Evolutionary conservation across 2,113 vertebrate species (phyloP).

Genomic region (Stictonetta naevosa): DNA sequence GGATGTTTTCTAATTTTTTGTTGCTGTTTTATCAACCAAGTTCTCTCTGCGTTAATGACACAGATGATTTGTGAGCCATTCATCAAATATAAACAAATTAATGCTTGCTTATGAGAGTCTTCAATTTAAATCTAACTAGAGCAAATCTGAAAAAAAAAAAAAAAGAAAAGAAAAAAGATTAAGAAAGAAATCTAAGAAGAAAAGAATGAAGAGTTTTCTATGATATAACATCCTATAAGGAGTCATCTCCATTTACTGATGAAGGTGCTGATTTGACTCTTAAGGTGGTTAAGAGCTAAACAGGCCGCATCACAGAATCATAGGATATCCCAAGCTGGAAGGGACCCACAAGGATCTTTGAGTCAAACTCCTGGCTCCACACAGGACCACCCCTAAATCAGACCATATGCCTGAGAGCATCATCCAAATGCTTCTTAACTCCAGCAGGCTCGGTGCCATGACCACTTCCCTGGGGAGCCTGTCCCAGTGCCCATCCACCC

Average conservation of each 20-base stretch:
- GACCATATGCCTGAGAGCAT: not conserved
- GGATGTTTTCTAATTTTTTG: not conserved
- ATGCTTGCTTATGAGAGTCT: not conserved
- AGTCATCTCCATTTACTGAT: not conserved
- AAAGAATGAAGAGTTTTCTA: not conserved
- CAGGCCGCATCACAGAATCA: not conserved
- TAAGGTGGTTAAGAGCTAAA: not conserved
- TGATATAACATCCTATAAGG: not conserved
- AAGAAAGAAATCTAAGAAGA: not conserved
- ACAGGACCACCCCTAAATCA: not conserved
- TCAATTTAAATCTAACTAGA: not conserved
- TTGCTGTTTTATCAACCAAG: not conserved
- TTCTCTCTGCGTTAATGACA: not conserved
- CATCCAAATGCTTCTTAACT: not conserved
- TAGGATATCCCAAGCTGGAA: not conserved
- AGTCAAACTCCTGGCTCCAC: not conserved
- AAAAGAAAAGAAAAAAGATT: not conserved
- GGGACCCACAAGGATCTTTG: not conserved
- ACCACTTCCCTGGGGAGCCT: no score
- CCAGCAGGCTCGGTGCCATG: not conserved
- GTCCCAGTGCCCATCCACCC: not conserved
- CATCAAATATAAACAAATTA: conserved; percentile 42
- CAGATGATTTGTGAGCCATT: conserved; percentile 16
- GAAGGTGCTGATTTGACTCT: not conserved
- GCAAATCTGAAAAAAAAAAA: not conserved